Base-by-base conservation (phyloP, 2,888 invertebrate genomes). In the Cryptophagus acutangulus region DNA sequence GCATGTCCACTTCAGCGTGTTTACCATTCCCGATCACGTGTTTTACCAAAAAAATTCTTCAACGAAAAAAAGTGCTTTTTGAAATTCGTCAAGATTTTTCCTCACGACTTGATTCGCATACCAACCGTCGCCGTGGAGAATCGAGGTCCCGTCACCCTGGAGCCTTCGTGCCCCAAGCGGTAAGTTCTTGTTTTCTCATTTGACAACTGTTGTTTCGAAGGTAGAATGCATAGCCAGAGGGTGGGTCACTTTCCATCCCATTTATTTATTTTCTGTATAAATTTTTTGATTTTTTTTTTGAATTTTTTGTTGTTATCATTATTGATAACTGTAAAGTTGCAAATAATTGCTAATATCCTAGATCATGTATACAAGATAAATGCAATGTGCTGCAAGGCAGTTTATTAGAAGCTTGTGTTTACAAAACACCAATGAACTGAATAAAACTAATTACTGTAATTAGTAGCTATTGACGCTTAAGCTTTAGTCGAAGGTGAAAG, bases 141-240 rank as follows among this genome's bases (percentile, higher is more conserved):
- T 54, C 55, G 62, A 52, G 61, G 58, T 45, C 49, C 61, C 43
- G 55, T 59, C 63, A 62, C 62, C 56, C 67, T 69, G 67, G 68
- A 68, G 63, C 57, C 67, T 52, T 58, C 66, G 61, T 66, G 65
- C 61, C 65, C 64, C 48, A 68, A 67, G 58, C 55, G 68, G 67
- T 66, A 49, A 59, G 62, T 42, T 17, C 38, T 38, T 33, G 30
- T 44, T 33, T 43, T 24, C 40, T 40, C 41, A 43, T 48, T 38
- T 43, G 33, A 40, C 47, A 40, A 43, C 48, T 48, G 36, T 35
- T 38, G 38, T 38, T 38, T 38, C 15, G 12, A 33, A 38, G 25
- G 24, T 15, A 33, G 24, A 34, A 40, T n/a, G n/a, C n/a, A n/a
- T 44, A 10, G 50, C 50, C 48, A 50, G 41, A 38, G 48, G 48